phyloP scores from a whole-genome alignment of 1,140 invertebrate genomes.

The Atta colombica region DNA sequence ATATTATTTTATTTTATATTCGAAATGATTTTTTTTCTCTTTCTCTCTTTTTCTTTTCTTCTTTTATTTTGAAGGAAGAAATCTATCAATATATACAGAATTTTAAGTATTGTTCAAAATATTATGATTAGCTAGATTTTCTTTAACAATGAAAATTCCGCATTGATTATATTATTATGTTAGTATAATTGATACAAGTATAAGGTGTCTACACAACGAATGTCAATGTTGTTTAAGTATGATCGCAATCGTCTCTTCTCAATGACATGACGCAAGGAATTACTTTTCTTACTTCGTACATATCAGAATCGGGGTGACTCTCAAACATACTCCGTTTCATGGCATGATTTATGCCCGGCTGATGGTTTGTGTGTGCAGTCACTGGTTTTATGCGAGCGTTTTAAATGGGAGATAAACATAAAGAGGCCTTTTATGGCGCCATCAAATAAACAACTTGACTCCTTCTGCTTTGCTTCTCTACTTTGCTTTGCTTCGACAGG shows the following conservation, averaged over 20 bases:
- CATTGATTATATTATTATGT: not conserved
- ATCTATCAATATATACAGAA: not conserved
- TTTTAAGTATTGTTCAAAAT: conserved; percentile 1
- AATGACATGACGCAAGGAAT: conserved; percentile 9
- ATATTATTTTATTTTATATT: not conserved
- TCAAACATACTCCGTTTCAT: conserved; percentile 78
- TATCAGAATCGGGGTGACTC: conserved; percentile 69
- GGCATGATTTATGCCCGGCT: conserved; percentile 85
- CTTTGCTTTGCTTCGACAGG: conserved; percentile 63
- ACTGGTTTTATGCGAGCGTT: conserved; percentile 86
- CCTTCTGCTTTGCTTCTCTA: conserved; percentile 82
- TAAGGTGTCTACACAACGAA: not conserved
- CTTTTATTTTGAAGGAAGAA: not conserved
- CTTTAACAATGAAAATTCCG: not conserved
- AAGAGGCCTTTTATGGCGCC: conserved; percentile 87
- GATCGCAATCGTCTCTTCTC: conserved; percentile 5
- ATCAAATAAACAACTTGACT: conserved; percentile 88
- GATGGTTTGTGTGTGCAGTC: conserved; percentile 86
- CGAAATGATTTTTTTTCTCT: not conserved
- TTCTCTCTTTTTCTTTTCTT: not conserved
- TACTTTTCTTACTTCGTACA: conserved; percentile 30
- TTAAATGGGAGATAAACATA: conserved; percentile 87
- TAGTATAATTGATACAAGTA: not conserved
- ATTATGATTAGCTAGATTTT: not conserved
- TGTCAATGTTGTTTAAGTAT: not conserved